A percentile compares a stretch with the other conserved stretches of the same genome.
Conservation (phyloP, 2,888 invertebrate genomes). For the Cerceris ruficornis region DNA sequence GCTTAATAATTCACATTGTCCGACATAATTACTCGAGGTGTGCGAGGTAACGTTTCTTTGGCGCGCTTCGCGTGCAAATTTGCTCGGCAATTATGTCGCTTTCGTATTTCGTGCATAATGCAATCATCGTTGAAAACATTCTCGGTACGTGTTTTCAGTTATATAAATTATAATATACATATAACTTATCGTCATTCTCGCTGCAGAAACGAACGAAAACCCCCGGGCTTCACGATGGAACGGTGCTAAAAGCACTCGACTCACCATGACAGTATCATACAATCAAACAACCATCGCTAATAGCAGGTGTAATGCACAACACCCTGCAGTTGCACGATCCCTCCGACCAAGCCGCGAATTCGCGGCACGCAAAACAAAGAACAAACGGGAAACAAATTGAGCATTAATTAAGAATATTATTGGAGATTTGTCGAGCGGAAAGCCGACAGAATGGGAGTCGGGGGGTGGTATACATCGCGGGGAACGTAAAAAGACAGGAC, state of each 20-base stretch:
- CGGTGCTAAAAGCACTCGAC: no score
- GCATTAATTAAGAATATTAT: constrained; percentile 5
- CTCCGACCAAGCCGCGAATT: no score
- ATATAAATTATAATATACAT: no score
- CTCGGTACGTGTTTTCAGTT: not conserved
- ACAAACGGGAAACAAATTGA: constrained; percentile 4
- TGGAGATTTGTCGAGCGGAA: not conserved
- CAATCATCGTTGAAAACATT: not conserved
- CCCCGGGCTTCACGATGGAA: no score
- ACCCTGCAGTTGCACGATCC: no score
- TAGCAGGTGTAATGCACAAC: no score
- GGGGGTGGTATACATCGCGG: no score
- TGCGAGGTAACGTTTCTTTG: constrained; percentile 2
- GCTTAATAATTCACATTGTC: constrained; percentile 31
- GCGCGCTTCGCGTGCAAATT: constrained; percentile 5
- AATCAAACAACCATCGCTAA: no score
- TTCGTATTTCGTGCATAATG: not conserved
- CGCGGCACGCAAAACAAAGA: not conserved
- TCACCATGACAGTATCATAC: no score
- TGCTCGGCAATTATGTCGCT: constrained; percentile 3
- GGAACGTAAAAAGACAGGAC: not conserved
- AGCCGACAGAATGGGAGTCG: not conserved
- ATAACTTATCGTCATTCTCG: not conserved
- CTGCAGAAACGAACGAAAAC: not conserved
- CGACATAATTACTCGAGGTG: constrained; percentile 22